phyloP scores from a whole-genome alignment of 2,888 invertebrate species.

The Helicoverpa assulta region DNA sequence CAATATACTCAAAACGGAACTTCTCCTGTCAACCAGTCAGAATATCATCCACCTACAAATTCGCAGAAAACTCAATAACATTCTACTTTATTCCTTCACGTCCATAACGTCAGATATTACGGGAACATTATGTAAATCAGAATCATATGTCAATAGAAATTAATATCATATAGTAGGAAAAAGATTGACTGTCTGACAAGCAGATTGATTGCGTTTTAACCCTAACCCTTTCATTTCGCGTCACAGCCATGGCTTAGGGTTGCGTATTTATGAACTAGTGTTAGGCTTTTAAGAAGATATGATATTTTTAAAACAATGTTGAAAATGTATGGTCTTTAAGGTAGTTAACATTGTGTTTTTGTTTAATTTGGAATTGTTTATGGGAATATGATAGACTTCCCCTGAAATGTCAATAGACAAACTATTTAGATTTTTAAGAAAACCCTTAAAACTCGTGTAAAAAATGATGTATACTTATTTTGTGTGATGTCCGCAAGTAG shows the following conservation, averaged over 20 bases:
- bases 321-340: no score
- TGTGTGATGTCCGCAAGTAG: no score
- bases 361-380: no score
- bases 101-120: neutral
- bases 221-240: slow-evolving; percentile 72
- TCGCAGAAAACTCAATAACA: neutral
- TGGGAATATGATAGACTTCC: no score
- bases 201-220: slow-evolving; percentile 73
- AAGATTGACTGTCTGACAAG: slow-evolving; percentile 69
- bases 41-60: neutral
- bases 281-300: neutral
- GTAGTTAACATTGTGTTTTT: no score
- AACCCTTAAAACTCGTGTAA: no score
- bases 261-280: slow-evolving; percentile 52
- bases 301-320: no score
- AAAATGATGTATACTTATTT: no score
- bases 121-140: slow-evolving; percentile 48
- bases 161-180: slow-evolving; percentile 67
- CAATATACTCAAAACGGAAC: neutral
- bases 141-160: slow-evolving; percentile 61
- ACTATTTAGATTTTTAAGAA: no score
- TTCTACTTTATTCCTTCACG: neutral
- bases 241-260: slow-evolving; percentile 63
- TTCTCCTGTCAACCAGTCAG: neutral
- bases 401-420: no score